Evolutionary conservation across 2,797 vertebrate species (phyloP).

Genomic region (Phyllotis vaccarum): DNA sequence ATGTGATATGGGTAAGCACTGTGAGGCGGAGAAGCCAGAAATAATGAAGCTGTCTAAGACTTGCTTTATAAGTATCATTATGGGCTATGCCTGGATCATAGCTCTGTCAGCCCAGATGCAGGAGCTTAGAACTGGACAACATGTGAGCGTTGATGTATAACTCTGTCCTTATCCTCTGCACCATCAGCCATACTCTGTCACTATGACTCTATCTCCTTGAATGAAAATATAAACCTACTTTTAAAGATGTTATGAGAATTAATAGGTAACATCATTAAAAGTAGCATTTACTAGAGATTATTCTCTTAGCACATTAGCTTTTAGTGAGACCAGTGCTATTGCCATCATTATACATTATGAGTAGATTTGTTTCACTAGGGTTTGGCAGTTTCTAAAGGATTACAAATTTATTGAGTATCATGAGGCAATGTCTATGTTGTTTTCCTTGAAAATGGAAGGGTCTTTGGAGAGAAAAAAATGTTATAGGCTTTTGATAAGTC

Average conservation of each 20-base stretch:
- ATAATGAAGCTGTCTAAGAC: background rate
- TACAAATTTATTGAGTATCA: background rate
- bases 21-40: background rate
- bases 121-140: background rate
- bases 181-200: background rate
- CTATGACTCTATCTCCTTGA: background rate
- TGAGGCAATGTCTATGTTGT: background rate
- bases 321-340: background rate
- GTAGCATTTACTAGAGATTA: background rate
- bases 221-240: background rate
- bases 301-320: background rate
- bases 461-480: background rate
- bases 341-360: background rate
- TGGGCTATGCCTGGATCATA: background rate
- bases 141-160: slow-evolving; percentile 2
- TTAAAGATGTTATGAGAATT: background rate
- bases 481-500: background rate
- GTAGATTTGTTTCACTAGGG: background rate
- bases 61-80: background rate
- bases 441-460: background rate
- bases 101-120: background rate
- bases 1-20: background rate
- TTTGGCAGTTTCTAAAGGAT: background rate
- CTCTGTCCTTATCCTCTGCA: background rate
- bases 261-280: background rate